Evolutionary conservation across 35 echinoderm and acorn worm species (phyloP).

Genomic region (Anneissia japonica): DNA sequence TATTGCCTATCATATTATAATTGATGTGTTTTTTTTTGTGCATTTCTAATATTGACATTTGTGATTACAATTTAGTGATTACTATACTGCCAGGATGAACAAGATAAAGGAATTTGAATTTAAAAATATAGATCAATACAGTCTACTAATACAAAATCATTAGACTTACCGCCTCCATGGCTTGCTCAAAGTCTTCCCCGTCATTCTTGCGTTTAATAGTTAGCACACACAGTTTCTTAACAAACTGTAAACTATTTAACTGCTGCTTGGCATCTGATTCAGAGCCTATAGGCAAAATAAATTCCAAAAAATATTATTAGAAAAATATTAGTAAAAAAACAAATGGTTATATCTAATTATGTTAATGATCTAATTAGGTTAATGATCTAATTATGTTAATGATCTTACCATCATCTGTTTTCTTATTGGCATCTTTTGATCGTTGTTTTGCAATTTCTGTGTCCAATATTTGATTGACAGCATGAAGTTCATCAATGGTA

Average conservation of each 20-base stretch:
- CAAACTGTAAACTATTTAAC: slow-evolving; percentile 88
- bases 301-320: too few relatives aligned
- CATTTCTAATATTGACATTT: background rate
- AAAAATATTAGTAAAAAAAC: too few relatives aligned
- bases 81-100: background rate
- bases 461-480: slow-evolving; percentile 74
- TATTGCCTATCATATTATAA: background rate
- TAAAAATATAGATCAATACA: background rate
- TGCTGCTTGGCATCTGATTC: slow-evolving; percentile 84
- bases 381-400: background rate
- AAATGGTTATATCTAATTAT: too few relatives aligned
- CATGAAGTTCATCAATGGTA: slow-evolving; percentile 82
- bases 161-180: slow-evolving; percentile 79
- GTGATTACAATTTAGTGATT: background rate
- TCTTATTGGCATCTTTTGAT: slow-evolving; percentile 79
- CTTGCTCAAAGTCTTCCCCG: slow-evolving; percentile 82
- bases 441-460: slow-evolving; percentile 82
- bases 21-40: background rate
- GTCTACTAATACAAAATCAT: background rate
- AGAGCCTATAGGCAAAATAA: slow-evolving; percentile 8
- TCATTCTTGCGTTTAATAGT: slow-evolving; percentile 66
- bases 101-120: background rate
- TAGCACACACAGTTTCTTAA: slow-evolving; percentile 68
- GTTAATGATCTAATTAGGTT: too few relatives aligned
- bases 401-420: slow-evolving; percentile 62